These are phyloP conservation scores for Sciurus vulgaris DNA, from an alignment of 2,797 vertebrate species.

Conservation along the genomic window DNA sequence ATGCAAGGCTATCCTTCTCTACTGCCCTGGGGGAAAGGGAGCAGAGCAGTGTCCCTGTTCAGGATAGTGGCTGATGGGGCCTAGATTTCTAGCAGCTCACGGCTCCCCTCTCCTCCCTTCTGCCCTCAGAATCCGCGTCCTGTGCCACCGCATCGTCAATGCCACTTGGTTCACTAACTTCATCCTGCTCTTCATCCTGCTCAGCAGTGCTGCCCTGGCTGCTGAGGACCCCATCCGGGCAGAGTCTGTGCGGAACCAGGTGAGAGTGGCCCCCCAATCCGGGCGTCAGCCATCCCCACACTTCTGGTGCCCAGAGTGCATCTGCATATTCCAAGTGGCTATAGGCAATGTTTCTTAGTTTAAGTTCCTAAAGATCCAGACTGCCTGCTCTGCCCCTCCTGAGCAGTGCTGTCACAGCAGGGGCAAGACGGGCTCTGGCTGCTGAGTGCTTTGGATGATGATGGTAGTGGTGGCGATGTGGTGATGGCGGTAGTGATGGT, in stretches of 20 bases:
- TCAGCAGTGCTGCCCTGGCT: constrained; percentile 97
- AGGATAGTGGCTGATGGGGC: background rate
- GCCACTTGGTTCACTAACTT: constrained; percentile 99
- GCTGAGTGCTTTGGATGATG: background rate
- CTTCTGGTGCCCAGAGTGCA: background rate
- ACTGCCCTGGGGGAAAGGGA: fast-evolving
- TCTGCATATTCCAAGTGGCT: background rate
- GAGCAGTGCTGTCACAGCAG: background rate
- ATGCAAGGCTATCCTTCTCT: no score
- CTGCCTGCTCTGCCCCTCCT: fast-evolving
- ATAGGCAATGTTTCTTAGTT: background rate
- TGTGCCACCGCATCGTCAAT: constrained; percentile 97
- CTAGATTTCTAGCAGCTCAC: background rate
- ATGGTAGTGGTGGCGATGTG: fast-evolving
- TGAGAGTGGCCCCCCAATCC: constrained; percentile 32
- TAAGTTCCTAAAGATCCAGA: background rate
- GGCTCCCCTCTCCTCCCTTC: fast-evolving
- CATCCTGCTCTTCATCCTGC: constrained; percentile 98
- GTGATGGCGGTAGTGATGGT: fast-evolving
- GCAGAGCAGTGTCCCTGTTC: fast-evolving
- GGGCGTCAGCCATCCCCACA: fast-evolving
- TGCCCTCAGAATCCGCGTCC: constrained; percentile 92
- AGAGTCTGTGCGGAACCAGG: constrained; percentile 95
- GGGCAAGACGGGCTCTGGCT: background rate
- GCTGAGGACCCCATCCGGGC: constrained; percentile 98